These are phyloP conservation scores for Bambusicola thoracicus DNA, from an alignment of 2,113 vertebrate genomes.

Conservation along the genomic window DNA sequence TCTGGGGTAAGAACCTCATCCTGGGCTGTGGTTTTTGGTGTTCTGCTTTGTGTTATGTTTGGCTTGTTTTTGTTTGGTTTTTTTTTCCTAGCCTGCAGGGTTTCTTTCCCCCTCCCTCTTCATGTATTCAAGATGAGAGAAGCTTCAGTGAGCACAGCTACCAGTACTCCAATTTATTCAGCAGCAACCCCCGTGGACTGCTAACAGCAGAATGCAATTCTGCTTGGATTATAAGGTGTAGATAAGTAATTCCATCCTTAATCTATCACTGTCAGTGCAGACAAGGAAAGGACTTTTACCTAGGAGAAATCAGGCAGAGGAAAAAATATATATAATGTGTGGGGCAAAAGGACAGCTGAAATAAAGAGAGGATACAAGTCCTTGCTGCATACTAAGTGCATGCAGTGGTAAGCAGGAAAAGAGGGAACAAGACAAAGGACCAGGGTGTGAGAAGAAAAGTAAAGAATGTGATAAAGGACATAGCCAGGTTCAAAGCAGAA, in stretches of 20 bases:
- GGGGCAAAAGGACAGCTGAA: not conserved
- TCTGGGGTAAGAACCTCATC: not conserved
- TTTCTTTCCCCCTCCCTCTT: not conserved
- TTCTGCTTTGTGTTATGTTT: not conserved
- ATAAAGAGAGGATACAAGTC: not conserved
- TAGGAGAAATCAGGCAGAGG: not conserved
- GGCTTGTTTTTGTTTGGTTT: not conserved
- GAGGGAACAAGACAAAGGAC: not conserved
- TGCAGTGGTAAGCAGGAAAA: not conserved
- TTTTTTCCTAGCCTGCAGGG: not conserved
- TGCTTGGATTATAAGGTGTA: slow-evolving; percentile 43
- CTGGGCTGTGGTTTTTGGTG: not conserved
- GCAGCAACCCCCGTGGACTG: slow-evolving; percentile 34
- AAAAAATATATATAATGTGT: not conserved
- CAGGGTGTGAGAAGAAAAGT: not conserved
- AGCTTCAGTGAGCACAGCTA: slow-evolving; percentile 40
- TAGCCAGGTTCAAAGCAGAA: not conserved
- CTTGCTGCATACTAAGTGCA: not conserved
- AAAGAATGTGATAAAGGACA: not conserved
- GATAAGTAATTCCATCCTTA: slow-evolving; percentile 36
- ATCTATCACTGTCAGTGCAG: slow-evolving; percentile 14
- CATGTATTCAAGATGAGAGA: not conserved
- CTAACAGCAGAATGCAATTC: not conserved
- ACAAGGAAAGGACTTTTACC: not conserved
- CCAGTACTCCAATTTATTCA: slow-evolving; percentile 59